Conservation (phyloP, 2,113 vertebrate genomes). For the Pogona vitticeps region DNA sequence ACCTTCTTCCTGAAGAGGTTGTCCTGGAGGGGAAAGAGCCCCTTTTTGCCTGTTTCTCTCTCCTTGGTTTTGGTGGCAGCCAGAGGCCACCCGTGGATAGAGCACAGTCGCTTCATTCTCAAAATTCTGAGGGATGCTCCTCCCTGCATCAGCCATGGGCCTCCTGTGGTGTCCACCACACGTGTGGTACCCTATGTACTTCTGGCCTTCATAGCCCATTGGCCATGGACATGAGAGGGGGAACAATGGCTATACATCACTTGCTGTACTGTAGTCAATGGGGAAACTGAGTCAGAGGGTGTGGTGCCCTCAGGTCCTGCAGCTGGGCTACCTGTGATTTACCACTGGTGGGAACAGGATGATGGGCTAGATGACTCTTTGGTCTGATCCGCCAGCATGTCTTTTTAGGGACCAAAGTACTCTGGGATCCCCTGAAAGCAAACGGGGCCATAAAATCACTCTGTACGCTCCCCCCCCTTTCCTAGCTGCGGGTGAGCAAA, state of each 20-base stretch:
- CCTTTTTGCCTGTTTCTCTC: not conserved
- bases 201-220: not conserved
- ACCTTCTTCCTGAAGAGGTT: not conserved
- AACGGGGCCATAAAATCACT: no score
- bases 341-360: not conserved
- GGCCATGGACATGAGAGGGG: no score
- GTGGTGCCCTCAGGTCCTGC: no score
- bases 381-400: not conserved
- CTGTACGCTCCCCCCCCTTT: not conserved
- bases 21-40: not conserved
- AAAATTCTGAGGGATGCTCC: no score
- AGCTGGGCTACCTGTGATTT: no score
- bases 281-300: no score
- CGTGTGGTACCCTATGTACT: not conserved
- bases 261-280: no score
- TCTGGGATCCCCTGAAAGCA: no score
- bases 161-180: not conserved
- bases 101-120: no score
- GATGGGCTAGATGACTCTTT: not conserved
- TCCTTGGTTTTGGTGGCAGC: not conserved
- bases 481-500: conserved; percentile 92
- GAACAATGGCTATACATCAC: no score
- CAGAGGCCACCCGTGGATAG: not conserved
- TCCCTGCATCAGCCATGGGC: no score
- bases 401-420: no score